Conservation (phyloP, 1,140 invertebrate genomes). For the Parasteatoda tepidariorum region DNA sequence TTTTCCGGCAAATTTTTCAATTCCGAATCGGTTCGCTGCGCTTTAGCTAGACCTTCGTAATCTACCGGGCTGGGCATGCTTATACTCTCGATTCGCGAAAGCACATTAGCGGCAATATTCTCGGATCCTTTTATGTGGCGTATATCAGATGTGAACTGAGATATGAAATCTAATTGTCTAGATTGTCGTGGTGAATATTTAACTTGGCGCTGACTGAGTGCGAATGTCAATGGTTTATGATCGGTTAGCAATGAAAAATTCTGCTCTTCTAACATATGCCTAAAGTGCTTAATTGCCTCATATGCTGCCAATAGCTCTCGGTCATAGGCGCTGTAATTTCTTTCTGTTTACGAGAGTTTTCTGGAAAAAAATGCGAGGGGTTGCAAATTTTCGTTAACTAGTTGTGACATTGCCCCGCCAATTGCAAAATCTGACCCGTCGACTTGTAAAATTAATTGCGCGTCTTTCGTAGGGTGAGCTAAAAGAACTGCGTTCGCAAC, state of each 20-base stretch:
- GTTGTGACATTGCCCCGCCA: not conserved
- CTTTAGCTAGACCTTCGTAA: not conserved
- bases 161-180: constrained; percentile 63
- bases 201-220: constrained; percentile 57
- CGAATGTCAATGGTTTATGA: constrained; percentile 65
- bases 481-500: constrained; percentile 61
- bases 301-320: constrained; percentile 62
- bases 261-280: constrained; percentile 64
- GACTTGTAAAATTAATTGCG: not conserved
- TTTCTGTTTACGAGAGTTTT: constrained; percentile 25
- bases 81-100: constrained; percentile 27
- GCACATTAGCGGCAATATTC: constrained; percentile 63
- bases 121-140: constrained; percentile 66
- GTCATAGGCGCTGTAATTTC: constrained; percentile 57
- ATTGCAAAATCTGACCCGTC: constrained; percentile 42
- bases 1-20: not conserved
- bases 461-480: not conserved
- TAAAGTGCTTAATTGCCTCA: constrained; percentile 64
- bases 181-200: constrained; percentile 28
- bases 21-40: not conserved
- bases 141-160: constrained; percentile 68
- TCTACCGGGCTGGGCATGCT: not conserved
- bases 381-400: constrained; percentile 3
- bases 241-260: constrained; percentile 64
- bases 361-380: constrained; percentile 37